Percentiles rank a stretch among this genome's conserved stretches.
These are phyloP conservation scores for Trissonchulus latispiculum DNA, from an alignment of 2,888 invertebrate species.

Conservation along the genomic window DNA sequence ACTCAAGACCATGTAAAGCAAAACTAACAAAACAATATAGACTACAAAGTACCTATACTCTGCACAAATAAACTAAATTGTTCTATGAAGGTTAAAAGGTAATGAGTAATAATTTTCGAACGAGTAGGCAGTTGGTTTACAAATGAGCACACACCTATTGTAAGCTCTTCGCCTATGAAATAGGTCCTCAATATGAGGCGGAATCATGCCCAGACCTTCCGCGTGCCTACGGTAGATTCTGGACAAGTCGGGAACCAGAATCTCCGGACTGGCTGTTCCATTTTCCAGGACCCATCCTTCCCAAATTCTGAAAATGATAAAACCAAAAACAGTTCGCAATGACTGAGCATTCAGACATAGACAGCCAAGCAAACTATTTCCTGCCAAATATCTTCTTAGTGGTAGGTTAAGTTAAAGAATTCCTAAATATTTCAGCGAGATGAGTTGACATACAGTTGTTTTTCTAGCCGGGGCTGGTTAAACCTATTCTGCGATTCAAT, in stretches of 20 bases:
- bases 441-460: too few relatives aligned
- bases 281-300: constrained; percentile 39
- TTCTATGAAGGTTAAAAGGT: too few relatives aligned
- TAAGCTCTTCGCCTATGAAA: constrained; percentile 22
- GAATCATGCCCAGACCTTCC: constrained; percentile 24
- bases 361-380: background rate
- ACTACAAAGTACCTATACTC: too few relatives aligned
- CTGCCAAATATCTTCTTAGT: too few relatives aligned
- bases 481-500: too few relatives aligned
- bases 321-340: background rate
- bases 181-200: constrained; percentile 22
- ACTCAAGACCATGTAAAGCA: background rate
- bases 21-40: too few relatives aligned
- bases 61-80: too few relatives aligned
- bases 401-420: too few relatives aligned
- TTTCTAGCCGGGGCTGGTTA: too few relatives aligned
- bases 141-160: constrained; percentile 20
- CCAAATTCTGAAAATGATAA: constrained; percentile 34
- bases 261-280: constrained; percentile 29
- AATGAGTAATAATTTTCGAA: too few relatives aligned
- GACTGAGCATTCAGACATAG: background rate
- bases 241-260: constrained; percentile 45
- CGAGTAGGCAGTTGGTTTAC: too few relatives aligned
- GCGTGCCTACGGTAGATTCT: constrained; percentile 37
- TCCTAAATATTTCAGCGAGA: too few relatives aligned